A percentile compares a stretch with the other conserved stretches of the same genome.
phyloP scores from a whole-genome alignment of 2,888 invertebrate genomes.

The Tachystola acroxantha region DNA sequence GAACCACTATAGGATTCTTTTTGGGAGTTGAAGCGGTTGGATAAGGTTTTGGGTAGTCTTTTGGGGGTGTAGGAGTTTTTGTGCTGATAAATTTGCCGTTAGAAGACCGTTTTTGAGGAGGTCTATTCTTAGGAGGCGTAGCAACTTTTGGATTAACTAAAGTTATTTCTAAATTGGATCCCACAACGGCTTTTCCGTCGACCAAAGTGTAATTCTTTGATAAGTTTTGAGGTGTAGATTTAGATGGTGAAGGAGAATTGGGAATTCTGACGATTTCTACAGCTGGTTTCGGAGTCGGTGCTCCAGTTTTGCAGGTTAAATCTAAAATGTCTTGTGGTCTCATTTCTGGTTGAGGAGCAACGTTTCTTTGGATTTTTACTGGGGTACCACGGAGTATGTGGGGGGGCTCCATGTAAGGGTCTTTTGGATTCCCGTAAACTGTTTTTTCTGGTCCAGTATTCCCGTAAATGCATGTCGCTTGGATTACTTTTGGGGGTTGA shows the following conservation, averaged over 20 bases:
- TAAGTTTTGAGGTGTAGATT: slow-evolving; percentile 60
- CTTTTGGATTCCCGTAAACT: slow-evolving; percentile 86
- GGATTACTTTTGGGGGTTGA: slow-evolving; percentile 76
- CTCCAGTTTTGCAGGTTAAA: slow-evolving; percentile 74
- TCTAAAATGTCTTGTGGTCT: slow-evolving; percentile 80
- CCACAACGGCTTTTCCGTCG: slow-evolving; percentile 67
- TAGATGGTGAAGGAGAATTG: slow-evolving; percentile 50
- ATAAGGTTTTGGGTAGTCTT: slow-evolving; percentile 37
- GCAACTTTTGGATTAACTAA: slow-evolving; percentile 75
- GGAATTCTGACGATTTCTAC: slow-evolving; percentile 80
- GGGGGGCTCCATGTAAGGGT: slow-evolving; percentile 78
- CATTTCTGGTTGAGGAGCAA: slow-evolving; percentile 32
- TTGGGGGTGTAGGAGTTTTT: slow-evolving; percentile 62
- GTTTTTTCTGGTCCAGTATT: slow-evolving; percentile 76
- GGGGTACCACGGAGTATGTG: slow-evolving; percentile 68
- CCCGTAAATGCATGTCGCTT: slow-evolving; percentile 82
- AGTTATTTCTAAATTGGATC: slow-evolving; percentile 85
- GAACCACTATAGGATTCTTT: slow-evolving; percentile 47
- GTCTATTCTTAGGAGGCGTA: slow-evolving; percentile 41
- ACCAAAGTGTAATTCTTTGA: slow-evolving; percentile 59
- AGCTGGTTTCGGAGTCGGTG: slow-evolving; percentile 40
- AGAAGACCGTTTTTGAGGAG: slow-evolving; percentile 69
- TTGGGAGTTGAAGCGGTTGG: slow-evolving; percentile 26
- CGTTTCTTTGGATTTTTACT: slow-evolving; percentile 39
- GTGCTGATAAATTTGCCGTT: slow-evolving; percentile 76